These are phyloP conservation scores for Sphyrna mokarran DNA, from an alignment of 2,113 vertebrate genomes.

Conservation along the genomic window DNA sequence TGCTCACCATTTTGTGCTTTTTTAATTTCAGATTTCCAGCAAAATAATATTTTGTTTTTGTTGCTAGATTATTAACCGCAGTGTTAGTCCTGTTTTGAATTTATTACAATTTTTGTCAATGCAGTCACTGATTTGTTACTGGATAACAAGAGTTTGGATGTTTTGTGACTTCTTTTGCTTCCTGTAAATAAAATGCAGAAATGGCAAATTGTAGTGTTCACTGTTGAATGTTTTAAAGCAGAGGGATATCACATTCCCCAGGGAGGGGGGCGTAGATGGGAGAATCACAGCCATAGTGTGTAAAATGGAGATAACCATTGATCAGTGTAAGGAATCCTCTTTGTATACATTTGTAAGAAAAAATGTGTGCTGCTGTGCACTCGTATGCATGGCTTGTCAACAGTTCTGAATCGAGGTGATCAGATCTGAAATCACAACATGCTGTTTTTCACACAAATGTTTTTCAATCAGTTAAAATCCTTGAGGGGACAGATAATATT, in stretches of 20 bases:
- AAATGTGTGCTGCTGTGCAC: neutral
- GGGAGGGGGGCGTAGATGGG: too few species aligned
- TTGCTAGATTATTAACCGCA: neutral
- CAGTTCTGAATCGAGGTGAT: neutral
- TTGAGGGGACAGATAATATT: neutral
- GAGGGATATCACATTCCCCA: neutral
- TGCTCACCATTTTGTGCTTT: neutral
- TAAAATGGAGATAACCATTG: neutral
- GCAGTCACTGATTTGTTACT: neutral
- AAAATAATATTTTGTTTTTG: neutral
- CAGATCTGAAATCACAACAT: neutral
- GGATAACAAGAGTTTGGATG: neutral
- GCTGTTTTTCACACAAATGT: neutral
- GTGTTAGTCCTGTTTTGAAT: neutral
- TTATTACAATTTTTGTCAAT: neutral
- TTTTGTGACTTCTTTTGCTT: neutral
- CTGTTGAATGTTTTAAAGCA: neutral
- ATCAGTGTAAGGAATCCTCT: neutral
- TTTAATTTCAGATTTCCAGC: neutral
- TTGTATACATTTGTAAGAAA: neutral
- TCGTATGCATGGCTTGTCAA: neutral
- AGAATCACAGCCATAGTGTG: neutral
- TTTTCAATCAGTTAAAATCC: neutral
- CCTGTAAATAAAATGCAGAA: neutral
- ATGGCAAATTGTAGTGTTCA: neutral